Evolutionary conservation across 2,888 invertebrate genomes (phyloP).

Genomic region (Eumacrocentrus americanus): DNA sequence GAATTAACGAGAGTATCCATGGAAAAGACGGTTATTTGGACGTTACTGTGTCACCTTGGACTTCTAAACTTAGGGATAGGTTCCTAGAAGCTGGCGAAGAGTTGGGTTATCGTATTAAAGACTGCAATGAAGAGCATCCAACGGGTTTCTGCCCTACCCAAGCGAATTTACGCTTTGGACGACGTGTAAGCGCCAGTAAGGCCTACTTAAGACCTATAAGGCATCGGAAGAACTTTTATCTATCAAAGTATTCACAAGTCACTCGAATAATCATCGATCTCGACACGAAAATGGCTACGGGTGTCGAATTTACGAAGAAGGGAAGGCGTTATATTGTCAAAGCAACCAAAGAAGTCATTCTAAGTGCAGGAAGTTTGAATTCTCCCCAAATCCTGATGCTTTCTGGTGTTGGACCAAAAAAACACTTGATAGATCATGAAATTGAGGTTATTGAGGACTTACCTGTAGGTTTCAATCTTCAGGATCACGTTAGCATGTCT

Average conservation of each 20-base stretch:
- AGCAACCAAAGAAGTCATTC: constrained; percentile 77
- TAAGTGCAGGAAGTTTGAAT: constrained; percentile 82
- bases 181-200: constrained; percentile 79
- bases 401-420: constrained; percentile 78
- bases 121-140: constrained; percentile 70
- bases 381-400: constrained; percentile 86
- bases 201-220: constrained; percentile 77
- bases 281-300: constrained; percentile 66
- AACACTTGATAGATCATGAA: constrained; percentile 66
- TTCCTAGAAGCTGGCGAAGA: constrained; percentile 74
- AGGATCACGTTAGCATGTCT: constrained; percentile 79
- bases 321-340: constrained; percentile 63
- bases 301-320: constrained; percentile 74
- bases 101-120: constrained; percentile 72
- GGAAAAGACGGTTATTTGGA: constrained; percentile 73
- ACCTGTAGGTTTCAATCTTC: constrained; percentile 81
- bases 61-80: constrained; percentile 67
- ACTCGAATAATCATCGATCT: constrained; percentile 73
- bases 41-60: constrained; percentile 71
- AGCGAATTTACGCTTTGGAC: constrained; percentile 74
- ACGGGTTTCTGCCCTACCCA: constrained; percentile 75
- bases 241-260: constrained; percentile 73
- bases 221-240: constrained; percentile 70
- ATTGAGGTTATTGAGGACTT: constrained; percentile 72
- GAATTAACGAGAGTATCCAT: constrained; percentile 66